Evolutionary conservation across 2,797 vertebrate genomes (phyloP).

Genomic region (Lepidocolaptes lacrymiger): DNA sequence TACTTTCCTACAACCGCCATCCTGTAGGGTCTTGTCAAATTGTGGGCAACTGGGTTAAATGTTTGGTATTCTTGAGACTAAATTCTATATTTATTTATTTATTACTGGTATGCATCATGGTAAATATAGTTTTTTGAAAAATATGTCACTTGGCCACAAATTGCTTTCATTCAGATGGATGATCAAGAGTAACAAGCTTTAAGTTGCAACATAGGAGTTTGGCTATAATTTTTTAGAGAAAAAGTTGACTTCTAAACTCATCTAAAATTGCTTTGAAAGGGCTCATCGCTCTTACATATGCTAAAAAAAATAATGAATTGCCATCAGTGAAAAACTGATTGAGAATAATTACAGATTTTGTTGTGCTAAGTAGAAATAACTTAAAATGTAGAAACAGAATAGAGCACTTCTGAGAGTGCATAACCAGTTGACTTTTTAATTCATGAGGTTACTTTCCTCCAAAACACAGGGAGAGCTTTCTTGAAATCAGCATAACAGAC

Average conservation of each 20-base stretch:
- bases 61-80: neutral
- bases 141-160: neutral
- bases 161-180: neutral
- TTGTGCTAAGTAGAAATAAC: neutral
- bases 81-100: neutral
- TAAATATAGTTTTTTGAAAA: neutral
- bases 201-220: neutral
- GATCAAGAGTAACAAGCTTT: neutral
- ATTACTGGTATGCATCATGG: neutral
- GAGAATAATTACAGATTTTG: neutral
- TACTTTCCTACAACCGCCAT: neutral
- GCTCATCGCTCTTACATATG: neutral
- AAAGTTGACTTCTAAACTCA: neutral
- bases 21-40: neutral
- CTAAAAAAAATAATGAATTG: neutral
- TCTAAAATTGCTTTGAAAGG: neutral
- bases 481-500: fast-evolving
- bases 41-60: neutral
- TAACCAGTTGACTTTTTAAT: neutral
- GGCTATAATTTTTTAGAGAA: neutral
- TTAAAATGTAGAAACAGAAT: neutral
- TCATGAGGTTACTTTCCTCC: neutral
- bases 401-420: neutral
- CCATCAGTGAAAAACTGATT: neutral
- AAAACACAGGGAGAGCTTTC: neutral